These are phyloP conservation scores for Acanthurus lineatus DNA, from an alignment of 2,797 vertebrate species.

Conservation along the genomic window DNA sequence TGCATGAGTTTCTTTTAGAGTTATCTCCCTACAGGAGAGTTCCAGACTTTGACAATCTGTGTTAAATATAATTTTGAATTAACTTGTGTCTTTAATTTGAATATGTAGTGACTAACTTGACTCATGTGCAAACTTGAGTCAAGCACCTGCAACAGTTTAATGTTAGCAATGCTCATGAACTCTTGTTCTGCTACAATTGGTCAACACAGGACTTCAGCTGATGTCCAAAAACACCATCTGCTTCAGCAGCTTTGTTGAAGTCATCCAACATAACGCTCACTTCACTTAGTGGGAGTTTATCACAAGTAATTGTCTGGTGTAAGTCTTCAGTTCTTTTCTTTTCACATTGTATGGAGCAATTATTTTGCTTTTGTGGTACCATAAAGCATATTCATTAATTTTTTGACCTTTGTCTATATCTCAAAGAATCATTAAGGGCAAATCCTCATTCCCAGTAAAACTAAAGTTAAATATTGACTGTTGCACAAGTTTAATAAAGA, in stretches of 20 bases:
- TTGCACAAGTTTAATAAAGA: no score
- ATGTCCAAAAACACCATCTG: slow-evolving; percentile 39
- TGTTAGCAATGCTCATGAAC: not conserved
- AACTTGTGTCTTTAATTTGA: not conserved
- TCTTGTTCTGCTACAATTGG: not conserved
- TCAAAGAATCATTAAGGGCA: no score
- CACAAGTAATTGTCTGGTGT: slow-evolving; percentile 17
- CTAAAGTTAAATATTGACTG: no score
- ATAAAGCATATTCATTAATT: no score
- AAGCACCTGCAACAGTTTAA: not conserved
- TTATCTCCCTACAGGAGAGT: not conserved
- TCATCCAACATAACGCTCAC: slow-evolving; percentile 20
- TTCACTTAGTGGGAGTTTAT: slow-evolving; percentile 29
- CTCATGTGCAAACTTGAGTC: no score
- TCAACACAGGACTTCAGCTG: not conserved
- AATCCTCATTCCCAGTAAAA: no score
- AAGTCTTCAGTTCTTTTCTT: no score
- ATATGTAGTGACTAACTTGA: not conserved
- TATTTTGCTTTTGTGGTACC: no score
- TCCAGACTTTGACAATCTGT: not conserved
- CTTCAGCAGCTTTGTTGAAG: slow-evolving; percentile 43
- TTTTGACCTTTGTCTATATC: no score
- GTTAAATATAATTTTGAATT: no score
- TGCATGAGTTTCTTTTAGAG: not conserved
- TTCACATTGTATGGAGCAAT: no score